Evolutionary conservation across 2,797 vertebrate genomes (phyloP).

Genomic region (Orestias chungarensis): DNA sequence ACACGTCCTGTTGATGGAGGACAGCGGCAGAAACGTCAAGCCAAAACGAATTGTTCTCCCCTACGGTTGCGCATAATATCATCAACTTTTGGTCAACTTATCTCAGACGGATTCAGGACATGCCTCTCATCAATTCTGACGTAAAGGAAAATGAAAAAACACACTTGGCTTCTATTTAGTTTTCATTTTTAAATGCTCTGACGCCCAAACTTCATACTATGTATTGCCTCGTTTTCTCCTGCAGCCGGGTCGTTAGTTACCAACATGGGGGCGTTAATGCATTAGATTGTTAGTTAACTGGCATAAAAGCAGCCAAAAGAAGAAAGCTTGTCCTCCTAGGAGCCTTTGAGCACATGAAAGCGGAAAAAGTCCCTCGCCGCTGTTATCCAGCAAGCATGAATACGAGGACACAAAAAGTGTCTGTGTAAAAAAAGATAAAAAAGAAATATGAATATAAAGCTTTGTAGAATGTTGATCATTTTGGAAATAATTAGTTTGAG

Average conservation of each 20-base stretch:
- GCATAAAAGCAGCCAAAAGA: background rate
- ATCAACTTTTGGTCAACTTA: background rate
- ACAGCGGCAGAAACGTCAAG: constrained; percentile 65
- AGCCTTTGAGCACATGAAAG: no score
- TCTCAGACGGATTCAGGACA: background rate
- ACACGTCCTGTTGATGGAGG: constrained; percentile 83
- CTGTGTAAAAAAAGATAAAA: no score
- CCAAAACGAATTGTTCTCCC: background rate
- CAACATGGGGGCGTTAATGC: background rate
- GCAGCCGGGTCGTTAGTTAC: background rate
- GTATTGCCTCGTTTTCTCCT: background rate
- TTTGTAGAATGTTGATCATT: no score
- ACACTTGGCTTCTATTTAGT: background rate
- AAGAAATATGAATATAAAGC: no score
- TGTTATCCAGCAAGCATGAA: no score
- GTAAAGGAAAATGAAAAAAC: no score
- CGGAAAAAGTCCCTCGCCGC: no score
- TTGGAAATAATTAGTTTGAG: no score
- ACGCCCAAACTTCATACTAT: no score
- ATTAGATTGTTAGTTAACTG: background rate
- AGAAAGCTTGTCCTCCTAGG: no score
- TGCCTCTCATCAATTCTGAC: background rate
- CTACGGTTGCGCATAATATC: background rate
- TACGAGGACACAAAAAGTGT: no score
- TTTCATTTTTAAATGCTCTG: no score